These are phyloP conservation scores for Pangasius mekongensis DNA, from an alignment of 2,797 vertebrate species.

Conservation along the genomic window DNA sequence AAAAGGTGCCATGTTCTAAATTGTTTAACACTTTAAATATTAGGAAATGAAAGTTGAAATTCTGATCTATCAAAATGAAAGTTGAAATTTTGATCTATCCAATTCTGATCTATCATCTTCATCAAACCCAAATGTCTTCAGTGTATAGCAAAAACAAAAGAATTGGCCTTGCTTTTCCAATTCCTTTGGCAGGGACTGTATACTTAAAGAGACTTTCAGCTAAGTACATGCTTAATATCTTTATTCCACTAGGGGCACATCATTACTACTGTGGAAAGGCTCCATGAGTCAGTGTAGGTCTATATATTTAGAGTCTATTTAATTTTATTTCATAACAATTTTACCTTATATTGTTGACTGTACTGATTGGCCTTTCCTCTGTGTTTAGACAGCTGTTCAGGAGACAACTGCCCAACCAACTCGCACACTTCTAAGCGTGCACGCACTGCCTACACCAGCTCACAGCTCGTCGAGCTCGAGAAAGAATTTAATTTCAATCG, in stretches of 20 bases:
- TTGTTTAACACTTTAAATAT: background rate
- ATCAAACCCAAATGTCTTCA: background rate
- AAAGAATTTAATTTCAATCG: constrained; percentile 99
- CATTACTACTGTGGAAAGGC: background rate
- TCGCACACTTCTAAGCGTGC: constrained; percentile 93
- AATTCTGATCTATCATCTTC: background rate
- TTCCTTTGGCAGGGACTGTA: background rate
- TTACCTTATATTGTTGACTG: background rate
- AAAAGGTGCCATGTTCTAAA: background rate
- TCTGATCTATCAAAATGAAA: too few species aligned
- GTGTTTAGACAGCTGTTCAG: constrained; percentile 90
- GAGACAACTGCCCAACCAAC: constrained; percentile 94
- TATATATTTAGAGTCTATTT: background rate
- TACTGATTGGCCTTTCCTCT: constrained; percentile 41
- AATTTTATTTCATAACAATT: background rate
- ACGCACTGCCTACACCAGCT: constrained; percentile 96
- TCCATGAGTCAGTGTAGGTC: background rate
- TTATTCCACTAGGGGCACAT: background rate
- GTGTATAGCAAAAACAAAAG: background rate
- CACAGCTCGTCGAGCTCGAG: constrained; percentile 98
- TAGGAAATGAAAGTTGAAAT: background rate
- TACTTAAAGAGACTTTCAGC: background rate
- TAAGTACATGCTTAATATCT: background rate
- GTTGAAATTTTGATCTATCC: background rate
- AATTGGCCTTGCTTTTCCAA: background rate